Base-by-base conservation (phyloP, 2,888 invertebrate genomes). In the Sympetrum striolatum region DNA sequence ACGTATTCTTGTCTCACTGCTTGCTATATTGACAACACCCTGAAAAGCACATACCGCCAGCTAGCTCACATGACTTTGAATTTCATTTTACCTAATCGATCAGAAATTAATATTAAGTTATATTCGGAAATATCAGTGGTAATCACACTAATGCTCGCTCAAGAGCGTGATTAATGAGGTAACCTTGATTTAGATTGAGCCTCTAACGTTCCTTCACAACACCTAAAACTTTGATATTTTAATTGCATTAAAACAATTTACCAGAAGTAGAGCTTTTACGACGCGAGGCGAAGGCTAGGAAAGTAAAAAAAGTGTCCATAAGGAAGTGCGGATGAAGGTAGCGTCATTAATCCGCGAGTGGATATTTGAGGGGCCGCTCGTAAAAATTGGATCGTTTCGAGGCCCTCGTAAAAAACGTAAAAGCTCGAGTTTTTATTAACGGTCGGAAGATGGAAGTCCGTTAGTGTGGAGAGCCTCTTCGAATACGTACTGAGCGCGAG, bases 301-400 rank as follows among this genome's bases (percentile, higher is more conserved):
- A 44, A n/a, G 22, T 81, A 14, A 44, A 81, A 81, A 25, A 53
- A 53, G 81, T 14, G 86, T 37, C 60, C 86, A 86, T 86, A 86
- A 86, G 86, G 86, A 86, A 86, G 86, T 86, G 58, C 44, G 58
- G 82, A 82, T 82, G 58, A 86, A 86, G 58, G 86, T 4, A 60
- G n/a, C 86, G 86, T 86, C 86, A 60, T 86, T 86, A 86, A 37
- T 25, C 73, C 37, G 37, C n/a, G 60, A 86, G 86, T 86, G 86
- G 86, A 86, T 86, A 64, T 86, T 86, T 39, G 86, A 86, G 86
- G 35, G 4, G 44, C 10, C 44, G 86, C 58, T 86, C 86, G 86
- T 86, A 86, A 86, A 86, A 86, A 86, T 86, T 86, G 64, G 86
- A 86, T 86, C 86, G 86, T 60, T 86, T 39, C 37, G 22, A 39